These are phyloP conservation scores for Porites evermanni DNA, from an alignment of 92 coral and sea anemone species.

Conservation along the genomic window DNA sequence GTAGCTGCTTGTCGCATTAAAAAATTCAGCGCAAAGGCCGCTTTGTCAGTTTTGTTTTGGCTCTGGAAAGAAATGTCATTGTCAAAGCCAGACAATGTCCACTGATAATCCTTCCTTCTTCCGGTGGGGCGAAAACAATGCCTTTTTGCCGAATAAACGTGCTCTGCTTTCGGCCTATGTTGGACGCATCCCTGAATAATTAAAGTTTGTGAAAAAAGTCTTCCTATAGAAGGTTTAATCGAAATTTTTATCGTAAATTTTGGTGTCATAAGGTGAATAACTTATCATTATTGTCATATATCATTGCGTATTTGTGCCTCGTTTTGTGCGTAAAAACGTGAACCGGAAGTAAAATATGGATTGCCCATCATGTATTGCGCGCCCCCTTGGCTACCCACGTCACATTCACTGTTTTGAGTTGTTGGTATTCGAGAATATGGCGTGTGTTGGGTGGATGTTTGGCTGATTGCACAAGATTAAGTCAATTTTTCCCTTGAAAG, in stretches of 20 bases:
- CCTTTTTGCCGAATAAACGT: background rate
- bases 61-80: no score
- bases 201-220: background rate
- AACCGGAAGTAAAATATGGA: constrained; percentile 43
- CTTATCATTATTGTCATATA: background rate
- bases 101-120: constrained; percentile 12
- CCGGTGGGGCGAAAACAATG: constrained; percentile 32
- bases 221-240: background rate
- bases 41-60: background rate
- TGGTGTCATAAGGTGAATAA: background rate
- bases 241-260: background rate
- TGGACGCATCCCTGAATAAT: background rate
- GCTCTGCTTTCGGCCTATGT: background rate
- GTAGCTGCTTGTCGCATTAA: background rate
- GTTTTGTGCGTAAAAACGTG: background rate
- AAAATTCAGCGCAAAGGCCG: background rate
- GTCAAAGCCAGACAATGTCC: background rate
- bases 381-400: constrained; percentile 95
- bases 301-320: background rate
- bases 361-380: constrained; percentile 70
- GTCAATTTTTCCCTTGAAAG: constrained; percentile 11
- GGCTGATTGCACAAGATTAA: constrained; percentile 30
- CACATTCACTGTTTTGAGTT: constrained; percentile 63
- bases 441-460: constrained; percentile 69
- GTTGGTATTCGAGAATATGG: constrained; percentile 63